Percentiles rank a stretch among this genome's conserved stretches.
phyloP scores from a whole-genome alignment of 2,113 vertebrate species.

The Catagonus wagneri region DNA sequence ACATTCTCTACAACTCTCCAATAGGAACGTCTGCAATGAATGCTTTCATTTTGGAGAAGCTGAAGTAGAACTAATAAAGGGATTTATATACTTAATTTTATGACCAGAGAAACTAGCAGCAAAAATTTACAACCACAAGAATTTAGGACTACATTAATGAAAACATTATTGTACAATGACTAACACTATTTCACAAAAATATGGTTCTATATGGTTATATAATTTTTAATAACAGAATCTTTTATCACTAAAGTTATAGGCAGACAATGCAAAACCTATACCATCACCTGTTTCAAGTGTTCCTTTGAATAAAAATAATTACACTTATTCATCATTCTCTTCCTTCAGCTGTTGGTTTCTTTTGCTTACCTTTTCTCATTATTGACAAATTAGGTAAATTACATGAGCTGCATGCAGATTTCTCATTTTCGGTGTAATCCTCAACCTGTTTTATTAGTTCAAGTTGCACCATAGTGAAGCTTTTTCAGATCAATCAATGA shows the following conservation, averaged over 20 bases:
- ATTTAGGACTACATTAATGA: neutral
- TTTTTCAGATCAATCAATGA: neutral
- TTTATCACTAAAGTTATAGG: neutral
- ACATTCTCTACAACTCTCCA: neutral
- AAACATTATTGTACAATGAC: neutral
- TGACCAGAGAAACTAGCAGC: neutral
- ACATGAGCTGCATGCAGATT: no score
- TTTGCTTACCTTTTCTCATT: neutral
- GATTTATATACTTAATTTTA: neutral
- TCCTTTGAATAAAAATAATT: neutral
- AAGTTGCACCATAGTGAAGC: neutral
- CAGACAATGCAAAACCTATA: neutral
- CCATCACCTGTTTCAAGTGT: neutral
- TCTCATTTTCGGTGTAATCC: neutral
- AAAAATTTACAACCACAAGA: neutral
- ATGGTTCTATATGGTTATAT: neutral
- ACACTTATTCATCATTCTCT: neutral
- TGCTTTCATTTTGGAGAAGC: neutral
- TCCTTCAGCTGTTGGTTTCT: neutral
- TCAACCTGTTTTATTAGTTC: neutral
- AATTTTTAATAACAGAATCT: neutral
- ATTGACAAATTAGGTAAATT: neutral
- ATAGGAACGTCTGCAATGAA: neutral
- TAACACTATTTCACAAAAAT: neutral
- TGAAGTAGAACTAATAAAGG: neutral